Percentiles rank a stretch among this genome's conserved stretches.
These are phyloP conservation scores for Drosophila albomicans DNA, from an alignment of 1,140 invertebrate species.

Conservation along the genomic window DNA sequence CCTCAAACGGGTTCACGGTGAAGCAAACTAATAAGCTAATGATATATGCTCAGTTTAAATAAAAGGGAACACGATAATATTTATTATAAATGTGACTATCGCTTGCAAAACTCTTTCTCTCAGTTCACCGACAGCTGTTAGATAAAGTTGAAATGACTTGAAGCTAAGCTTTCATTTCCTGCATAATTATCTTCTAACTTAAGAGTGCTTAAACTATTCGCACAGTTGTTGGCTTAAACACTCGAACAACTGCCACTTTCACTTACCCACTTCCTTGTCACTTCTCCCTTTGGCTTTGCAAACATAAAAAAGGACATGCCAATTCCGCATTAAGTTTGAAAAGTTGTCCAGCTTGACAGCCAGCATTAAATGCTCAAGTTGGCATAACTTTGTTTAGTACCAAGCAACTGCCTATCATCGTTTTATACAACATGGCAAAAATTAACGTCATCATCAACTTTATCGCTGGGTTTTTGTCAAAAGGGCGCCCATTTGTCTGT, in stretches of 20 bases:
- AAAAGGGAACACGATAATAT: neutral
- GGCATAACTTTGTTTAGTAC: neutral
- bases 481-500: conserved; percentile 63
- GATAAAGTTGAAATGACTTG: neutral
- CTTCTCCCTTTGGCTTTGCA: neutral
- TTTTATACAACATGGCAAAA: conserved; percentile 4
- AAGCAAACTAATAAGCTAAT: conserved; percentile 57
- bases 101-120: neutral
- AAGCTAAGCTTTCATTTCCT: conserved; percentile 28
- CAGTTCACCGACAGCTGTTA: neutral
- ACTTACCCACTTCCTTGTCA: conserved; percentile 20
- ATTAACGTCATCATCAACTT: conserved; percentile 43
- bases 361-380: conserved; percentile 13
- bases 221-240: neutral
- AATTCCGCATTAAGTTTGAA: neutral
- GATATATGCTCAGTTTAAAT: conserved; percentile 14
- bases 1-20: conserved; percentile 11
- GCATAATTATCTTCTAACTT: conserved; percentile 12
- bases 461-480: neutral
- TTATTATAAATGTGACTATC: neutral
- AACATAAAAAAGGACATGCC: conserved; percentile 8
- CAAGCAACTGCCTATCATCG: conserved; percentile 21
- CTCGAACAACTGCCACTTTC: conserved; percentile 1
- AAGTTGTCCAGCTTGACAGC: neutral
- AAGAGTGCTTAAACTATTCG: neutral